Conservation (phyloP, 2,113 vertebrate species). For the Terrapene triunguis region DNA sequence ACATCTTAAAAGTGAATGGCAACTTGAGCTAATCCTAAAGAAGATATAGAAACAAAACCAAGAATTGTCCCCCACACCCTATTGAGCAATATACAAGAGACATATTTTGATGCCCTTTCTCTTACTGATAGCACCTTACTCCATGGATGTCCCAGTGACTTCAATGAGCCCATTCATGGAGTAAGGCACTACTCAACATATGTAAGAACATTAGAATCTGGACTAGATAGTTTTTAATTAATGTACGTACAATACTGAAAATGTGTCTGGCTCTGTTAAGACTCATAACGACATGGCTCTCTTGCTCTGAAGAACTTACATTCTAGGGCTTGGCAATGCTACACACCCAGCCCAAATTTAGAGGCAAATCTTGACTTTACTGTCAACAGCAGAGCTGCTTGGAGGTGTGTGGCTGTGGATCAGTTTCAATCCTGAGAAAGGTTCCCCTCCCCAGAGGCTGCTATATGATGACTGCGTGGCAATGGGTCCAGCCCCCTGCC, state of each 20-base stretch:
- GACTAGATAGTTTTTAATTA: slow-evolving; percentile 57
- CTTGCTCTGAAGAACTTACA: slow-evolving; percentile 26
- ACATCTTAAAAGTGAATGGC: neutral
- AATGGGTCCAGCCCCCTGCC: neutral
- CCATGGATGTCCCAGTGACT: neutral
- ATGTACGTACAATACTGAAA: slow-evolving; percentile 10
- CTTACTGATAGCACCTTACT: neutral
- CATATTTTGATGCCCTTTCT: too few relatives aligned
- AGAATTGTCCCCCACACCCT: neutral
- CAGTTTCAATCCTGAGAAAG: accelerated
- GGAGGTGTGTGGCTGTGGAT: neutral
- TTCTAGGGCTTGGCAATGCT: neutral
- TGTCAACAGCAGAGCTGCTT: accelerated
- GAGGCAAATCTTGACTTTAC: neutral
- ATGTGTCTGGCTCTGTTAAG: neutral
- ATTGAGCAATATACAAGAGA: neutral
- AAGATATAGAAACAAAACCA: slow-evolving; percentile 3
- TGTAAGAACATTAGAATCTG: slow-evolving; percentile 31
- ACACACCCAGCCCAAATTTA: neutral
- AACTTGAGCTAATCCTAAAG: neutral
- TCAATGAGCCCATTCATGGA: neutral
- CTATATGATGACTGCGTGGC: neutral
- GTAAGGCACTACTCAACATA: slow-evolving; percentile 27
- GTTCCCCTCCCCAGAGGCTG: accelerated
- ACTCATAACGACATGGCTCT: slow-evolving; percentile 41